Evolutionary conservation across 2,797 vertebrate species (phyloP).

Genomic region (Peromyscus aztecus): DNA sequence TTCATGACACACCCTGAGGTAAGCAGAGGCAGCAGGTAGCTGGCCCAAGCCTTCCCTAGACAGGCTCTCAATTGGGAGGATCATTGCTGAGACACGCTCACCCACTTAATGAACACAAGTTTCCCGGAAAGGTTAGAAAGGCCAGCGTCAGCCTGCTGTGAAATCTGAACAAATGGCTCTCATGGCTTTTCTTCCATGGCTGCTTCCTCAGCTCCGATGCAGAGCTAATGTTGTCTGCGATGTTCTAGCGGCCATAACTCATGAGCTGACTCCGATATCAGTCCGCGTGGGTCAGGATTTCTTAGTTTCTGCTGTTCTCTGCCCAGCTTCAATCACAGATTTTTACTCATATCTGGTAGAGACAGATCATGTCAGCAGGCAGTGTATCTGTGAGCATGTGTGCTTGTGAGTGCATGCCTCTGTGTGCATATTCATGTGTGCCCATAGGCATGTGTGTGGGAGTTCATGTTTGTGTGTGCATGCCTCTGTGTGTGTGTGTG

Average conservation of each 20-base stretch:
- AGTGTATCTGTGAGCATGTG: not conserved
- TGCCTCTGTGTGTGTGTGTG: not conserved
- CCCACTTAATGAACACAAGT: not conserved
- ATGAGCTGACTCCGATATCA: accelerated
- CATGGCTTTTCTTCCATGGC: accelerated
- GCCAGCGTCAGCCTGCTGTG: not conserved
- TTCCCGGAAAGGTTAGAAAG: not conserved
- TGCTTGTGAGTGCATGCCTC: not conserved
- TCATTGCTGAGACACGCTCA: not conserved
- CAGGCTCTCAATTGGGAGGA: not conserved
- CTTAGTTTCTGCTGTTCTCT: not conserved
- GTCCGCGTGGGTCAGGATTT: accelerated
- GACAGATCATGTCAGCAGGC: not conserved
- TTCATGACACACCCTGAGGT: not conserved
- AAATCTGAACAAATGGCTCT: not conserved
- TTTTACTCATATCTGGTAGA: not conserved
- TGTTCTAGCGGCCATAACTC: not conserved
- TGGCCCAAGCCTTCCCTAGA: no score
- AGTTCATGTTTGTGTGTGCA: no score
- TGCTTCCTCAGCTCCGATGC: accelerated
- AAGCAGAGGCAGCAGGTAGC: not conserved
- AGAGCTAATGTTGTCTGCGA: accelerated
- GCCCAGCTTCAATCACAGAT: not conserved
- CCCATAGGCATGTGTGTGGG: no score
- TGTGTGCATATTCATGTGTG: no score